Base-by-base conservation (phyloP, 2,888 invertebrate genomes). In the Dasysyrphus albostriatus region DNA sequence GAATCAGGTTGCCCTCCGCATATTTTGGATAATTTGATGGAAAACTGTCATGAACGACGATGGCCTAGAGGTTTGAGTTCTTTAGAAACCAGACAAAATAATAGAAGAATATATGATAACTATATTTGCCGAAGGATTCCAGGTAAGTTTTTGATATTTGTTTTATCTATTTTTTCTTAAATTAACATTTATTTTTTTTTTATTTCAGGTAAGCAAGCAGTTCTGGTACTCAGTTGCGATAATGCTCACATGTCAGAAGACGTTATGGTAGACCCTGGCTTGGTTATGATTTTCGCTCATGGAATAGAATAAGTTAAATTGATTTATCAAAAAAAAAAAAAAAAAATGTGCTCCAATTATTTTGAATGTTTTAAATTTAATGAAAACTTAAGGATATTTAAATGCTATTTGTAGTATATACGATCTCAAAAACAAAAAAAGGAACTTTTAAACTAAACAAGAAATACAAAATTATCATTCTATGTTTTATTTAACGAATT, bases 241-340 rank as follows among this genome's bases (percentile, higher is more conserved):
- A 99, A 99, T 92, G 94, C 96, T 4, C 98, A 98, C 92, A 98
- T 99, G 94, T 96, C 97, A 78, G 98, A 98, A 88, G 98, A 98
- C 90, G 97, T 99, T 95, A 98, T 98, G 95, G 95, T 98, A 51
- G 98, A 98, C 90, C 98, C 98, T 0, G 99, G 98, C 2, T 94
- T 99, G 88, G 98, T 99, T 70, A 98, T 99, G 98, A 98, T 99
- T 91, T 99, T 99, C 93, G 99, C 99, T 83, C 98, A 99, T 93
- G 99, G 98, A 88, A 98, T 98, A 89, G 97, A 97, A 93, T 97
- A 93, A 91, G 70, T 58, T 54, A 51, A 65, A 74, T 54, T 72
- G 59, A 75, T 65, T 80, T 79, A 80, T 74, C 54, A 42, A 24
- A 42, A 24, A 24, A 24, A 24, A 42, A 24, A 24, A 24, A 24